Evolutionary conservation across 2,888 invertebrate genomes (phyloP), one percentile per base, ranked within the genome.

Genomic region (Vannuccia rotundouncinata): DNA sequence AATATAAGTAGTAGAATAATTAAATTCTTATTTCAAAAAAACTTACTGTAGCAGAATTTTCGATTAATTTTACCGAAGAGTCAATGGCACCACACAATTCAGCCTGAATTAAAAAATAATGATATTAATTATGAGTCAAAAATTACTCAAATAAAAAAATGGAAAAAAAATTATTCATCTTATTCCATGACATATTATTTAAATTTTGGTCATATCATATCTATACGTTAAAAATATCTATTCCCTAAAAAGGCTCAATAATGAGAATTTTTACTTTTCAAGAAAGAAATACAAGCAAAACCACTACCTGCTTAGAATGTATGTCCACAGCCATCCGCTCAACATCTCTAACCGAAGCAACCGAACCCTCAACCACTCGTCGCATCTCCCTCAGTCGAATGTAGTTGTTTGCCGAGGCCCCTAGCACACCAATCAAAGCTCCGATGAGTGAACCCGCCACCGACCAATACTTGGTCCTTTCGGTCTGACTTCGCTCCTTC

Each of bases 391-490:
- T 89, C 91, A 92, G 91, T 83, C 91, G 90, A 29, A 91, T 87
- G 60, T 90, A 89, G 84, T 92, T 92, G 86, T 91, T 92, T 45
- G 92, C 88, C 0, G 91, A 91, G 0, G 91, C 91, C 22, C 92
- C 92, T 0, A 91, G 87, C 82, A 92, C 91, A 13, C 92, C 92
- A 1, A 90, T 85, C 5, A 87, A 83, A 0, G 89, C 89, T 76
- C 92, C 92, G 86, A 92, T 88, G 83, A 92, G 89, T 1, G 92
- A 92, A 1, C 92, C 92, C 66, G 92, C 91, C 80, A 93, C 90
- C 82, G 92, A 92, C 91, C 93, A 93, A 86, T 94, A 94, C 87
- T 94, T 94, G 81, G 93, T 93, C 80, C 92, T 90, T 86, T 94
- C 93, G 0, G 92, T 91, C 29, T 93, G 92, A 0, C 92, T 91